phyloP scores from a whole-genome alignment of 2,888 invertebrate genomes.

The Laspeyria flexula region DNA sequence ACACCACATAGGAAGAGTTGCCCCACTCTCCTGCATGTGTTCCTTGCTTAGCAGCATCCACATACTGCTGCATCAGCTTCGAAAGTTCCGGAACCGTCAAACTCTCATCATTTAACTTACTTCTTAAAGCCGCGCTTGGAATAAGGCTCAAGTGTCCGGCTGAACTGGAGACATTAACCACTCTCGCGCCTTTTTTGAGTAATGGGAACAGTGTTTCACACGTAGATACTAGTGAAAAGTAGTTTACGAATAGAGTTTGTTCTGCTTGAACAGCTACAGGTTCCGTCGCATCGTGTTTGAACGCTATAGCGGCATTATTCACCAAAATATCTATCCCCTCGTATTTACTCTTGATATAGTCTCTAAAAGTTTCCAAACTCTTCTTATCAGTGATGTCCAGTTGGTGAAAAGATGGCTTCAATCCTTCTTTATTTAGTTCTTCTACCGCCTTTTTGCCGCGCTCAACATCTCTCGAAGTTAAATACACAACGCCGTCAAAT shows the following conservation, averaged over 20 bases:
- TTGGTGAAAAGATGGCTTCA: slow-evolving; percentile 87
- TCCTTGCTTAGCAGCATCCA: slow-evolving; percentile 82
- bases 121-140: slow-evolving; percentile 80
- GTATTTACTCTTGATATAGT: slow-evolving; percentile 86
- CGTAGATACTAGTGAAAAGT: slow-evolving; percentile 87
- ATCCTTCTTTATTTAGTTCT: slow-evolving; percentile 84
- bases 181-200: slow-evolving; percentile 88
- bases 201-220: slow-evolving; percentile 91
- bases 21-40: slow-evolving; percentile 83
- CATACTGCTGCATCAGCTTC: slow-evolving; percentile 88
- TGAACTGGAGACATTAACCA: slow-evolving; percentile 91
- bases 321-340: slow-evolving; percentile 90
- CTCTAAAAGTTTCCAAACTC: slow-evolving; percentile 86
- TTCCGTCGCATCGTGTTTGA: slow-evolving; percentile 85
- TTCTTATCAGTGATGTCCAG: slow-evolving; percentile 88
- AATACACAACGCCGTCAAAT: slow-evolving; percentile 89
- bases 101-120: slow-evolving; percentile 79
- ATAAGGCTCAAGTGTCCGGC: slow-evolving; percentile 87
- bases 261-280: slow-evolving; percentile 89
- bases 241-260: slow-evolving; percentile 89
- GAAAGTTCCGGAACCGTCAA: slow-evolving; percentile 86
- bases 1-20: slow-evolving; percentile 88
- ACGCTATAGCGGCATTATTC: slow-evolving; percentile 92
- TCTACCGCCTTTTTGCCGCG: slow-evolving; percentile 87
- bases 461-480: slow-evolving; percentile 88